Conservation (phyloP, 2,113 vertebrate genomes). For the Elachura formosa region DNA sequence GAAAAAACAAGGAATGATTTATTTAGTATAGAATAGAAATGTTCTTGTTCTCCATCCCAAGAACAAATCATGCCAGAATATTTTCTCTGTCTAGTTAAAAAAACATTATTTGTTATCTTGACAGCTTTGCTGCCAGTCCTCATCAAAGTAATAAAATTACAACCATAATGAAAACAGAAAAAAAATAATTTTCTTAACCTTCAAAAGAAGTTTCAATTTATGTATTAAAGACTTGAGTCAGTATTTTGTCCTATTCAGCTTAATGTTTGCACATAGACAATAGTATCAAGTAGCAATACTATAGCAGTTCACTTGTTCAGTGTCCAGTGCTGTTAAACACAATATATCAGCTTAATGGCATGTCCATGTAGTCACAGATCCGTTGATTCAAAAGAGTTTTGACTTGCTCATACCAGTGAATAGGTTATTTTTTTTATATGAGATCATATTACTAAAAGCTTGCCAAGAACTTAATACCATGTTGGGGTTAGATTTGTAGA, state of each 20-base stretch:
- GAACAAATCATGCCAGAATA: not conserved
- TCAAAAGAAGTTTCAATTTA: not conserved
- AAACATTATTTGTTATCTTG: not conserved
- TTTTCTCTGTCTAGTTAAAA: not conserved
- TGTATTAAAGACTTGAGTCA: not conserved
- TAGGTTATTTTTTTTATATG: not conserved
- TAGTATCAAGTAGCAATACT: not conserved
- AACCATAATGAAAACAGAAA: not conserved
- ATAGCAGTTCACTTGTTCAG: not conserved
- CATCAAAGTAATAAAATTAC: not conserved
- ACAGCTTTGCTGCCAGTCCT: not conserved
- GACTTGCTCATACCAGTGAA: not conserved
- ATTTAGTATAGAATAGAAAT: not conserved
- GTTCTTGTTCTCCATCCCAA: not conserved
- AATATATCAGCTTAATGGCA: not conserved
- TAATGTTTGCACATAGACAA: not conserved
- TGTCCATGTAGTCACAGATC: not conserved
- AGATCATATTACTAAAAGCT: slow-evolving; percentile 7
- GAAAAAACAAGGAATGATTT: not conserved
- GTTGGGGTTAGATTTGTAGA: slow-evolving; percentile 25
- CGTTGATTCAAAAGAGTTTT: not conserved
- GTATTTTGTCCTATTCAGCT: not conserved
- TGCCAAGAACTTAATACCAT: slow-evolving; percentile 27
- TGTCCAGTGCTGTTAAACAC: not conserved
- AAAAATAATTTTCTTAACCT: not conserved